Base-by-base conservation (phyloP, 2,888 invertebrate genomes). In the Celastrina argiolus region DNA sequence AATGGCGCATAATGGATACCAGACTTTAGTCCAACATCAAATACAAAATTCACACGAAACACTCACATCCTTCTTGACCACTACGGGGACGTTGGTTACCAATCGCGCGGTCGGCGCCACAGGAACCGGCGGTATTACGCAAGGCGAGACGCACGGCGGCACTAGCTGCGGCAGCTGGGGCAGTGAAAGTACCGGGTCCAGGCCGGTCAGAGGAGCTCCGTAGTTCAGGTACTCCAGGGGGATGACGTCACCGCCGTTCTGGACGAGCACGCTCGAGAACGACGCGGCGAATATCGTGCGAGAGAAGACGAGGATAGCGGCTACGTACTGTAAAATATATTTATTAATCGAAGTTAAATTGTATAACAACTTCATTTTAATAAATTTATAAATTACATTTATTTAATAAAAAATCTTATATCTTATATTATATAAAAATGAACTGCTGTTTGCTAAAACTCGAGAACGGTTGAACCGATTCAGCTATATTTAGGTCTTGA, bases 191-290 rank as follows among this genome's bases (percentile, higher is more conserved):
- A 80, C 73, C 16, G 78, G 74, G 39, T 77, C 76, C 12, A 84
- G 67, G 22, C 71, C 74, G 2, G 74, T 59, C 66, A 80, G 71
- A 0, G 79, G 65, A 8, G 80, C 69, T 3, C 81, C 81, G 71
- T 88, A 88, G 45, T 79, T 79, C 22, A 82, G 67, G 67, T 82
- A 86, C 72, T 81, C 81, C 18, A 78, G 56, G 0, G 84, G 83
- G 8, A 76, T 66, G 8, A 72, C 65, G 16, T 80, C 77, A 5
- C 75, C 70, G 16, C 82, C 83, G 67, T 79, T 80, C 72, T 84
- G 81, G n/a, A 89, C 77, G 67, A 77, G 83, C 2, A 90, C 90
- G 67, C 84, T 85, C 2, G 90, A 88, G 71, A 77, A 86, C 0
- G 88, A 79, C 5, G 78, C 76, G 31, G 81, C 82, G 45, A 69